Evolutionary conservation across 1,140 invertebrate genomes (phyloP).

Genomic region (Gonatopus flavifemur): DNA sequence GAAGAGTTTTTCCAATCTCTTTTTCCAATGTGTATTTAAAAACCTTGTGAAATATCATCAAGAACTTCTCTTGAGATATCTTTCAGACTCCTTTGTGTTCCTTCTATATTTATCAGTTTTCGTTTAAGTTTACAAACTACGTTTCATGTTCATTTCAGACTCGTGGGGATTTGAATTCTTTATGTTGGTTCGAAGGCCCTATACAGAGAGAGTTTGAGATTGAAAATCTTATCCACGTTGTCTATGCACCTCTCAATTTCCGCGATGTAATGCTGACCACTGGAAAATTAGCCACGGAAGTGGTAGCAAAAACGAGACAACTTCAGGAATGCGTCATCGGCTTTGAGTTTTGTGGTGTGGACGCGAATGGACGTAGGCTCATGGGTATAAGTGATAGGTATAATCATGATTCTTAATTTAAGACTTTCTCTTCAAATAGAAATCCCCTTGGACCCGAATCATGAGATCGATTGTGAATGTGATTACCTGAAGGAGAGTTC

Average conservation of each 20-base stretch:
- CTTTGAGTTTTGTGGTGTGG: slow-evolving; percentile 71
- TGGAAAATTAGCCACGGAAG: slow-evolving; percentile 69
- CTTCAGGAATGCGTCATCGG: slow-evolving; percentile 70
- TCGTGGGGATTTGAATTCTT: slow-evolving; percentile 81
- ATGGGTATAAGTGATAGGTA: slow-evolving; percentile 66
- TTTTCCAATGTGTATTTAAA: too few species aligned
- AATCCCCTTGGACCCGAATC: too few species aligned
- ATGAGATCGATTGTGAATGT: too few species aligned
- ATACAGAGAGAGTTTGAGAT: slow-evolving; percentile 39
- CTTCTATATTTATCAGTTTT: too few species aligned
- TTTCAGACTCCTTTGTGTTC: too few species aligned
- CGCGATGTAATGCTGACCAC: slow-evolving; percentile 78
- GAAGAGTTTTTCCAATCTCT: too few species aligned
- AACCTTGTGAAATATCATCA: too few species aligned
- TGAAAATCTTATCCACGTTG: slow-evolving; percentile 57
- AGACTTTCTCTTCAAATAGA: background rate
- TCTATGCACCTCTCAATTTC: slow-evolving; percentile 74
- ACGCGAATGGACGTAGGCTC: slow-evolving; percentile 60
- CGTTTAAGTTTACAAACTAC: too few species aligned
- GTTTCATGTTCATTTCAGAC: slow-evolving; percentile 41
- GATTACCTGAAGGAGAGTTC: too few species aligned
- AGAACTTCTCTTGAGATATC: too few species aligned
- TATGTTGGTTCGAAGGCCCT: slow-evolving; percentile 79
- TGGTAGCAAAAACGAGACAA: slow-evolving; percentile 60
- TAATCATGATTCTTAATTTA: background rate